Conservation (phyloP, 2,888 invertebrate genomes). For the Anaspis maculata region DNA sequence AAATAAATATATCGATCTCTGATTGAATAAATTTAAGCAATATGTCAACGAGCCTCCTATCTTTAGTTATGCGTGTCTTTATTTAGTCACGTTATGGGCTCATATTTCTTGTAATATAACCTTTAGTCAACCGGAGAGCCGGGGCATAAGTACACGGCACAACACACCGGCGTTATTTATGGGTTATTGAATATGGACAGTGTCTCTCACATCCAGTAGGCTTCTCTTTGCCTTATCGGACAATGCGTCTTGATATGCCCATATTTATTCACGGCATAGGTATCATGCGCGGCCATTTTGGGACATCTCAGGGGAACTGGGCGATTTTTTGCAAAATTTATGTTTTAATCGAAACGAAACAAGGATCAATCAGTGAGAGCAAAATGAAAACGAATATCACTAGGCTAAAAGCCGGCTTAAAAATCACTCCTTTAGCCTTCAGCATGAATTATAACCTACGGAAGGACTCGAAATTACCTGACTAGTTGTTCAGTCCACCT, state of each 20-base stretch:
- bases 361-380: neutral
- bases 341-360: constrained; percentile 10
- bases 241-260: constrained; percentile 10
- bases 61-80: constrained; percentile 24
- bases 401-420: no score
- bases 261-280: constrained; percentile 15
- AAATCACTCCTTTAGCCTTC: no score
- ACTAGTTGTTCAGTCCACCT: no score
- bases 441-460: no score
- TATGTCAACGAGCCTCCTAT: constrained; percentile 25
- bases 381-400: no score
- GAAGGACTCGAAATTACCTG: no score
- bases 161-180: constrained; percentile 18
- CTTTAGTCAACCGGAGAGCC: constrained; percentile 16
- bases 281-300: no score
- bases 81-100: constrained; percentile 22
- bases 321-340: no score
- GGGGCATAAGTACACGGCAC: no score
- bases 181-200: constrained; percentile 20
- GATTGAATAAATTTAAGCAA: constrained; percentile 24
- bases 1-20: constrained; percentile 17
- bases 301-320: no score
- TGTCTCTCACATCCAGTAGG: constrained; percentile 10
- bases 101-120: constrained; percentile 25
- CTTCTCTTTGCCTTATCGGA: constrained; percentile 9